Percentiles rank a stretch among this genome's conserved stretches.
phyloP scores from a whole-genome alignment of 2,797 vertebrate genomes.

The Lateolabrax maculatus region DNA sequence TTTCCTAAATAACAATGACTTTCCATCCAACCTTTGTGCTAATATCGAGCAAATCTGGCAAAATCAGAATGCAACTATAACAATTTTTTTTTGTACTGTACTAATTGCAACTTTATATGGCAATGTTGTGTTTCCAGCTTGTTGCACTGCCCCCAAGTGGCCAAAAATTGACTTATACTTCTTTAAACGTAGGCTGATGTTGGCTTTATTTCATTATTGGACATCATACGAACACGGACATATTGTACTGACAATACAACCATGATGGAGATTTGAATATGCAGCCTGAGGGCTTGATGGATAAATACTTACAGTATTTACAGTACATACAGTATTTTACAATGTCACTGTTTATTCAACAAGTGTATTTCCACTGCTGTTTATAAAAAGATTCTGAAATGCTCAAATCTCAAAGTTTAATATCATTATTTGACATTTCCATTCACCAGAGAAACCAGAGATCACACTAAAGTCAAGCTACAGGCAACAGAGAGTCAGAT shows the following conservation, averaged over 20 bases:
- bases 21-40: neutral
- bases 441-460: neutral
- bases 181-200: neutral
- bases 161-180: neutral
- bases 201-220: neutral
- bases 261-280: neutral
- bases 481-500: slow-evolving; percentile 7
- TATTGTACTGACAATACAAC: neutral
- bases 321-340: too few species aligned
- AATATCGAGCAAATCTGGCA: neutral
- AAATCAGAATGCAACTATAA: too few species aligned
- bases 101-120: too few species aligned
- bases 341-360: neutral
- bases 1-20: neutral
- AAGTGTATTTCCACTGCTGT: neutral
- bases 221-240: neutral
- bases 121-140: neutral
- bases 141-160: neutral
- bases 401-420: too few species aligned
- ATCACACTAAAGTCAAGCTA: neutral
- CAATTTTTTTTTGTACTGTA: neutral
- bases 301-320: too few species aligned
- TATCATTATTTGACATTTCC: neutral
- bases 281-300: neutral
- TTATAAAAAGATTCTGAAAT: too few species aligned